phyloP scores from a whole-genome alignment of 2,797 vertebrate genomes.

The Sebastes oblongus region DNA sequence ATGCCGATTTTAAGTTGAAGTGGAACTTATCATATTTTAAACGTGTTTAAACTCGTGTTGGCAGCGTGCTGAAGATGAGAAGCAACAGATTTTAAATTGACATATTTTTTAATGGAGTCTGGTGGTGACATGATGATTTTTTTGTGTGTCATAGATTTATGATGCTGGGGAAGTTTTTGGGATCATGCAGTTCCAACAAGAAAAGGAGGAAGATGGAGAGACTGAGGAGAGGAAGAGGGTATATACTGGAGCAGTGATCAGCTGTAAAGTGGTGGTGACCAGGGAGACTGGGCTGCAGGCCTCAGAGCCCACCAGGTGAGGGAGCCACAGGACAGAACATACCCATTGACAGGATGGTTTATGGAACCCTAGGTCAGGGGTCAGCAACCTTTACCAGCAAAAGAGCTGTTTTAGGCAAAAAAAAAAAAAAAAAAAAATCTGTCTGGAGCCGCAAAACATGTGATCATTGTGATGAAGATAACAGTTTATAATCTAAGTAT shows the following conservation, averaged over 20 bases:
- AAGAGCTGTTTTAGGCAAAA: too few relatives aligned
- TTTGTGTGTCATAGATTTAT: slow-evolving; percentile 82
- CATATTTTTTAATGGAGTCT: not conserved
- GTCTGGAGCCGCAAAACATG: too few relatives aligned
- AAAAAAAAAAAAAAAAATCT: too few relatives aligned
- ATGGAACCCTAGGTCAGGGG: too few relatives aligned
- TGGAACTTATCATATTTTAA: not conserved
- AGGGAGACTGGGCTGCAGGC: slow-evolving; percentile 86
- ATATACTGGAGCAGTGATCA: slow-evolving; percentile 71
- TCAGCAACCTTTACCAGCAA: too few relatives aligned
- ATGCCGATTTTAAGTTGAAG: not conserved
- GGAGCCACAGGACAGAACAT: not conserved
- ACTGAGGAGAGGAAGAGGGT: slow-evolving; percentile 65
- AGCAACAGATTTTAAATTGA: not conserved
- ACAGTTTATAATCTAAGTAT: too few relatives aligned
- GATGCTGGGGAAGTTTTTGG: slow-evolving; percentile 95
- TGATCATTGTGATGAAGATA: too few relatives aligned
- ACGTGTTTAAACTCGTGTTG: not conserved
- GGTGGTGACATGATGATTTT: not conserved
- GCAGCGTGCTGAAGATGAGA: not conserved
- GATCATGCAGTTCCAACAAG: slow-evolving; percentile 86
- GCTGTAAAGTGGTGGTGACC: slow-evolving; percentile 90
- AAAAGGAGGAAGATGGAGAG: slow-evolving; percentile 64
- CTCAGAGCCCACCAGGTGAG: slow-evolving; percentile 86
- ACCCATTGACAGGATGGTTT: not conserved